Evolutionary conservation across 1,140 invertebrate species (phyloP).

Genomic region (Bombus fervidus): DNA sequence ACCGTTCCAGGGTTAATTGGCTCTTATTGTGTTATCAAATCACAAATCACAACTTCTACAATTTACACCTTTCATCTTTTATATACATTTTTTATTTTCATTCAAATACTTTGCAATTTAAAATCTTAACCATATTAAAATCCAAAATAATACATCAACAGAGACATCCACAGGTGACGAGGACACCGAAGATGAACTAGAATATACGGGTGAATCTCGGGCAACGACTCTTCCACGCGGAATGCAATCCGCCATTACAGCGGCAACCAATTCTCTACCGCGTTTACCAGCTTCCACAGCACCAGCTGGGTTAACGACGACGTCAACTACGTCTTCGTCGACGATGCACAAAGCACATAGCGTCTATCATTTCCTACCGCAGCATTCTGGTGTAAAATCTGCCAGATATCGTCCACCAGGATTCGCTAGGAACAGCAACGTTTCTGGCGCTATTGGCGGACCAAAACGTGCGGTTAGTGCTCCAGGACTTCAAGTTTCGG

Average conservation of each 20-base stretch:
- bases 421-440: constrained; percentile 82
- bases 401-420: constrained; percentile 93
- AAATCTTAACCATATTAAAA: neutral
- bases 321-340: constrained; percentile 80
- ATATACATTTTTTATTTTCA: neutral
- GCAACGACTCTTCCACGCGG: constrained; percentile 86
- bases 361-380: constrained; percentile 84
- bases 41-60: neutral
- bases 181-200: constrained; percentile 85
- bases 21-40: neutral
- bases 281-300: constrained; percentile 85
- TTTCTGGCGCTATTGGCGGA: constrained; percentile 75
- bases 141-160: constrained; percentile 12
- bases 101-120: too few relatives aligned
- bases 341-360: constrained; percentile 88
- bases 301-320: constrained; percentile 80
- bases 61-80: neutral
- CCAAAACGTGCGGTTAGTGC: constrained; percentile 88
- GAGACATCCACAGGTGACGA: constrained; percentile 85
- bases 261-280: constrained; percentile 89
- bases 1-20: too few relatives aligned
- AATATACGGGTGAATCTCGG: constrained; percentile 79
- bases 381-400: constrained; percentile 88
- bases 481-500: constrained; percentile 86
- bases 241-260: constrained; percentile 83